phyloP scores from a whole-genome alignment of 2,113 vertebrate species.

The Osmerus mordax region DNA sequence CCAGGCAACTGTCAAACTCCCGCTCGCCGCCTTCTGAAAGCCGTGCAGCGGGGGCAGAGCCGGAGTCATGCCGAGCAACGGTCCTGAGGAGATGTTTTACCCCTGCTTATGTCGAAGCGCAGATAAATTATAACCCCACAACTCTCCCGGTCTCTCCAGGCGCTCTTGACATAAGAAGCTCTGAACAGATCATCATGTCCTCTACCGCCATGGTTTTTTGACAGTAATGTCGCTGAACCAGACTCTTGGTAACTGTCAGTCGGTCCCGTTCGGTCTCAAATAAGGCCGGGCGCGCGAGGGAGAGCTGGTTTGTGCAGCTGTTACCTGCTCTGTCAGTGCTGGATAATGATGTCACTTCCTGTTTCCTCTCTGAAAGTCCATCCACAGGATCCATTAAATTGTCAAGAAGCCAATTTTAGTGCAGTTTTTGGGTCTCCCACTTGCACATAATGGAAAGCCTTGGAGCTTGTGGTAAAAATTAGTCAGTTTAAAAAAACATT shows the following conservation, averaged over 20 bases:
- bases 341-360: conserved; percentile 43
- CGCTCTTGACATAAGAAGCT: conserved; percentile 42
- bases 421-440: not conserved
- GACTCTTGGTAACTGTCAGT: not conserved
- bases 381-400: not conserved
- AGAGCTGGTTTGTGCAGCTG: no score
- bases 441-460: not conserved
- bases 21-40: conserved; percentile 46
- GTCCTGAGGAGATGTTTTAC: not conserved
- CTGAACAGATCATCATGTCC: conserved; percentile 40
- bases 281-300: no score
- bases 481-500: not conserved
- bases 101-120: not conserved
- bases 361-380: conserved; percentile 3
- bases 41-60: conserved; percentile 32
- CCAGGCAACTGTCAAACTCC: conserved; percentile 65
- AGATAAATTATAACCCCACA: conserved; percentile 1
- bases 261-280: no score
- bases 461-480: not conserved
- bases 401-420: not conserved
- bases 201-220: conserved; percentile 20
- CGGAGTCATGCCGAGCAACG: conserved; percentile 20
- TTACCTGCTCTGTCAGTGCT: conserved; percentile 29
- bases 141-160: not conserved
- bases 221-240: conserved; percentile 30